Evolutionary conservation across 1,140 invertebrate species (phyloP), one percentile per base, ranked within the genome.

Genomic region (Rhopalosiphum maidis): DNA sequence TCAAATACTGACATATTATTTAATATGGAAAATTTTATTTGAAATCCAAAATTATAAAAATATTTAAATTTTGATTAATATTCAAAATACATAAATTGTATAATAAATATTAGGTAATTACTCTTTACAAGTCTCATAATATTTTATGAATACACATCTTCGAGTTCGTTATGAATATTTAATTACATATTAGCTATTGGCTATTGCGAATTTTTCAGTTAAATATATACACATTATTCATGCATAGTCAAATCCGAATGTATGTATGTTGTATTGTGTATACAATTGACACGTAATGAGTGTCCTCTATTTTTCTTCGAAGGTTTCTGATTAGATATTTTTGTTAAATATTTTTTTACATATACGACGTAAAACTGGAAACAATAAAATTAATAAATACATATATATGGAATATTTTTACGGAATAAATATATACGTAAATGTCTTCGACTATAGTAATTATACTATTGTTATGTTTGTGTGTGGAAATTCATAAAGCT

Each of bases 261-360:
- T 11, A 21, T n/a, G 15, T 11, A 21, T n/a, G 30, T n/a, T n/a
- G 8, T 43, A 87, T 46, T n/a, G 41, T n/a, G 41, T 25, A 7
- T 25, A 89, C 88, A 89, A 89, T 89, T 89, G 8, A 22, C 35
- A 37, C 22, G 51, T 89, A 89, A 89, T 55, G 88, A 89, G 88
- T 55, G 88, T 89, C 51, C n/a, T 89, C 51, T 41, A n/a, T 77
- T 46, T 68, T 46, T 77, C 37, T 41, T 77, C 43, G 91, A 92
- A 92, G 68, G 91, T 92, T 91, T 92, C 41, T 46, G 90, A 46
- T 91, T 91, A 91, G 90, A 91, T 68, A 89, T 89, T 60, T 90
- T 88, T 68, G 41, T 91, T n/a, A 41, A 91, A 68, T 91, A 91
- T 91, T 77, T 89, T 68, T 89, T 89, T 89, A 89, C 60, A 77